Percentiles rank a stretch among this genome's conserved stretches.
These are phyloP conservation scores for Campaea margaritaria DNA, from an alignment of 2,888 invertebrate genomes.

Conservation along the genomic window DNA sequence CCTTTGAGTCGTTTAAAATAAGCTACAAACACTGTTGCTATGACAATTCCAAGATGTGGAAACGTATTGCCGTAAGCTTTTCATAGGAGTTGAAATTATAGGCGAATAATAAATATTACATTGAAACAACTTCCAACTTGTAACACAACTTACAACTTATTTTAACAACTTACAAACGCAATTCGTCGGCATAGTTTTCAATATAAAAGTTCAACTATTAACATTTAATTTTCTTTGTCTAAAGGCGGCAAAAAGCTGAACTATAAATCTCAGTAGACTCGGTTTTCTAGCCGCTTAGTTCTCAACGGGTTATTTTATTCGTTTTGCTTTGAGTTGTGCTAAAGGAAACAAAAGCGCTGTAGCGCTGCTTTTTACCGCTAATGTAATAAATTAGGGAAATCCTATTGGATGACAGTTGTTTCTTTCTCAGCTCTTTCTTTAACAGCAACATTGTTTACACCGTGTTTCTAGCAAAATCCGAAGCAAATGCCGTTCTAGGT, in stretches of 20 bases:
- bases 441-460: no score
- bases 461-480: no score
- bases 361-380: conserved; percentile 15
- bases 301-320: conserved; percentile 16
- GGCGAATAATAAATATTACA: no score
- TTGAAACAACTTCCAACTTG: no score
- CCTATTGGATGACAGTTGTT: conserved; percentile 4
- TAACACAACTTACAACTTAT: background rate
- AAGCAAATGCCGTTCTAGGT: no score
- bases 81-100: no score
- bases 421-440: background rate
- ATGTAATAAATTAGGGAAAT: conserved; percentile 25
- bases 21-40: no score
- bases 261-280: conserved; percentile 23
- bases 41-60: no score
- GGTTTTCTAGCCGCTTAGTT: conserved; percentile 30
- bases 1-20: no score
- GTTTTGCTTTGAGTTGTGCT: conserved; percentile 23
- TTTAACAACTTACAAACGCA: background rate
- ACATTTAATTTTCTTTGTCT: conserved; percentile 11
- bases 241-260: conserved; percentile 13
- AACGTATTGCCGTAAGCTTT: no score
- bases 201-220: conserved; percentile 6
- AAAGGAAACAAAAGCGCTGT: conserved; percentile 22
- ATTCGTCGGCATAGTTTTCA: background rate